Evolutionary conservation across 2,113 vertebrate species (phyloP).

Genomic region (Progne subis): DNA sequence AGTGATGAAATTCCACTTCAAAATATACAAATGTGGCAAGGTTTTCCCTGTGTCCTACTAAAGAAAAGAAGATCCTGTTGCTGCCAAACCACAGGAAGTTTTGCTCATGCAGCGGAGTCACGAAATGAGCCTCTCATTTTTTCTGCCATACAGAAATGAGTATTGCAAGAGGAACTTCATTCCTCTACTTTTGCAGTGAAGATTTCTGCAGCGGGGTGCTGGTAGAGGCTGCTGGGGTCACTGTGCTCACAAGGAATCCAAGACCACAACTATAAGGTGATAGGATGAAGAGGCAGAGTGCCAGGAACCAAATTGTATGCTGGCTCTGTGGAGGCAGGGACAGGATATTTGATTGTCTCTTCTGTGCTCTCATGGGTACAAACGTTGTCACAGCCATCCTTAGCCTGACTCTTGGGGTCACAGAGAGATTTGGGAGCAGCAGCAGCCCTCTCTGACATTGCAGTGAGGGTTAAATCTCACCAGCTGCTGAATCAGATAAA

Average conservation of each 20-base stretch:
- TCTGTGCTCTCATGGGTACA: neutral
- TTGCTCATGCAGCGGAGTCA: neutral
- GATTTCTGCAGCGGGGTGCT: neutral
- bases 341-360: neutral
- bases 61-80: constrained; percentile 20
- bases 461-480: neutral
- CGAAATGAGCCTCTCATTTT: neutral
- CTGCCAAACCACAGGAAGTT: neutral
- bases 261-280: neutral
- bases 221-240: neutral
- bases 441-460: neutral
- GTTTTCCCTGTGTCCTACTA: constrained; percentile 30
- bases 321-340: neutral
- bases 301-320: neutral
- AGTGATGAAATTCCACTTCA: constrained; percentile 18
- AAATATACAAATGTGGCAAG: neutral
- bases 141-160: neutral
- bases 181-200: neutral
- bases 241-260: neutral
- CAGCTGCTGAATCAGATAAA: neutral
- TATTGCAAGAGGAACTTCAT: neutral
- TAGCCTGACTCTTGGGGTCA: neutral
- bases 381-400: neutral
- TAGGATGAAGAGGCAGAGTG: neutral
- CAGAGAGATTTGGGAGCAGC: neutral